Evolutionary conservation across 2,797 vertebrate genomes (phyloP).

Genomic region (Arnoldichthys spilopterus): DNA sequence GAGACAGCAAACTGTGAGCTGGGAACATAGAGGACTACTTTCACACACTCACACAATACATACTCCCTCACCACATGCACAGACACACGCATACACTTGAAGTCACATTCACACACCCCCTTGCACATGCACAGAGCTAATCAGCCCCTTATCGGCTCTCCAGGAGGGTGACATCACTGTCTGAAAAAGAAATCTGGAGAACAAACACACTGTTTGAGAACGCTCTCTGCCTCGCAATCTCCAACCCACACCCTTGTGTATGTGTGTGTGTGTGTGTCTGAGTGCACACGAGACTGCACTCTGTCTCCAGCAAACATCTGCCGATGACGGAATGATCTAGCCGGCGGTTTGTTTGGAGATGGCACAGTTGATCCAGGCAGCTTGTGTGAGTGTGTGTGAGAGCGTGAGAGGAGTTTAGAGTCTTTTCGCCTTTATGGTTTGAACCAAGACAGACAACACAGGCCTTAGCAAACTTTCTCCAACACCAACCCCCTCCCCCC

Average conservation of each 20-base stretch:
- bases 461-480: not conserved
- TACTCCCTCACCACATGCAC: not conserved
- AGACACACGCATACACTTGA: not conserved
- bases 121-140: constrained; percentile 35
- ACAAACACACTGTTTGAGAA: constrained; percentile 58
- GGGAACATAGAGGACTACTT: too few species aligned
- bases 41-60: not conserved
- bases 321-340: constrained; percentile 41
- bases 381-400: constrained; percentile 13
- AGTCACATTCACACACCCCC: constrained; percentile 5
- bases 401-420: not conserved
- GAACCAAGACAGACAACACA: not conserved
- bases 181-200: constrained; percentile 53
- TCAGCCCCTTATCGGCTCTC: constrained; percentile 57
- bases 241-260: constrained; percentile 33
- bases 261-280: constrained; percentile 27
- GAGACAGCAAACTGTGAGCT: too few species aligned
- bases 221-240: constrained; percentile 26
- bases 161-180: constrained; percentile 58
- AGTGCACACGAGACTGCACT: constrained; percentile 19
- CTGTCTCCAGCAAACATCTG: constrained; percentile 47
- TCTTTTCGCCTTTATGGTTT: not conserved
- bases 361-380: constrained; percentile 34
- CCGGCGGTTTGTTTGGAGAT: constrained; percentile 49
- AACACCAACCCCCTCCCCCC: too few species aligned